Evolutionary conservation across 2,113 vertebrate genomes (phyloP), one percentile per base, ranked within the genome.

Genomic region (Arothron firmamentum): DNA sequence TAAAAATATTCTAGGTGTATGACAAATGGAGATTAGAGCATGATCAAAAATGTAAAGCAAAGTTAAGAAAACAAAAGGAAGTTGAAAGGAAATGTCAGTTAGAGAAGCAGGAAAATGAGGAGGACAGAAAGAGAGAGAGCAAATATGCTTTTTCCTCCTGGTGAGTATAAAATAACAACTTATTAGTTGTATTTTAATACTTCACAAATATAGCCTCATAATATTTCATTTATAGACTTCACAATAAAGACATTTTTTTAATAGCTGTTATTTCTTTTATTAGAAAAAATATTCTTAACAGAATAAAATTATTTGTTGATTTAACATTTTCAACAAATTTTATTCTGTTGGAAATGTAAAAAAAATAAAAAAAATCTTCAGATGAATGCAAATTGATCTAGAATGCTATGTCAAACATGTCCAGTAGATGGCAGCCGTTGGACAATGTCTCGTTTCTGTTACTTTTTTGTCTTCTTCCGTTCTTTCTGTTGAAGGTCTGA

Each of bases 1-100:
- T 19, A 34, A 5, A 65, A 28, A 9, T 38, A 6, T 61, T 56
- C 18, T 80, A 99, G 96, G 91, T 93, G 43, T 99, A 96, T 81
- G 91, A 95, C 66, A 93, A 92, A 80, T 99, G 97, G 97, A 96
- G 96, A 76, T 83, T 77, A 43, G 91, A 90, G 57, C 93, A 93
- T 12, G 84, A 90, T 25, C 76, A 86, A 23, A 70, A 88, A 46
- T 86, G 94, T 31, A 93, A 85, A 81, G 89, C 93, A 56, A 92
- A 91, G 80, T 80, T 48, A 52, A 87, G 82, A 75, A 92, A 91
- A 70, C 86, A 92, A 79, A 92, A 82, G 72, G 86, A 91, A 66
- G 76, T 58, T 59, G 92, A 95, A 86, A 88, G 58, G 78, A 87
- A 89, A 47, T 88, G 81, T 34, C 91, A 89, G 74, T 86, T 83